Evolutionary conservation across 1,140 invertebrate genomes (phyloP), one percentile per base, ranked within the genome.

Genomic region (Ostrea edulis): DNA sequence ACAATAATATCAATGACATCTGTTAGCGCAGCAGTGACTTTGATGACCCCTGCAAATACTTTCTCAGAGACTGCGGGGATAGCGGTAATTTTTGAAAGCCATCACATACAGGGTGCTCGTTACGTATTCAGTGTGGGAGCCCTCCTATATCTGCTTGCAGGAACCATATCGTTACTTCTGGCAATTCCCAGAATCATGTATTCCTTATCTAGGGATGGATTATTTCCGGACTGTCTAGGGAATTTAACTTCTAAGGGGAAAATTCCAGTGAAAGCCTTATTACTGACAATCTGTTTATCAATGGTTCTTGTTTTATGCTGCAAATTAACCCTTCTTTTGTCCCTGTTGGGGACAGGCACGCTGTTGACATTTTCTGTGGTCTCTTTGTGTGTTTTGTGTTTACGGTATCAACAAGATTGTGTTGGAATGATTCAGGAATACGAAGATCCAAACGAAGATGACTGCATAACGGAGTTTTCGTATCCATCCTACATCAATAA

Each of bases 181-280:
- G 98, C 98, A 7, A 97, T 99, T 97, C 98, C 98, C 0, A 96
- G 98, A 89, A 97, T 99, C 89, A 96, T 99, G 4, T 99, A 98
- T 94, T 97, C 93, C 20, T 99, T 99, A 98, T 98, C 98, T 29
- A 97, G 97, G 92, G 98, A 99, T 94, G 98, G 98, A 51, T 96
- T 99, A 12, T 97, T 99, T 91, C 98, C 98, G 94, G 96, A 96
- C 96, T 97, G 95, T 95, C 86, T 94, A 54, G 91, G 87, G 54
- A 81, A 8, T 97, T 97, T 93, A 92, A 89, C 58, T 54, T 68
- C 87, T 14, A 83, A 88, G 20, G 82, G 55, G 35, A 51, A 87
- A 35, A 85, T 98, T 17, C 97, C 98, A 0, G 95, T 98, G 0
- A 94, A 96, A 0, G 97, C 97, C 92, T 94, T 98, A 20, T 95